A percentile compares a stretch with the other conserved stretches of the same genome.
These are phyloP conservation scores for Oreocharis arfaki DNA, from an alignment of 2,113 vertebrate genomes.

Conservation along the genomic window DNA sequence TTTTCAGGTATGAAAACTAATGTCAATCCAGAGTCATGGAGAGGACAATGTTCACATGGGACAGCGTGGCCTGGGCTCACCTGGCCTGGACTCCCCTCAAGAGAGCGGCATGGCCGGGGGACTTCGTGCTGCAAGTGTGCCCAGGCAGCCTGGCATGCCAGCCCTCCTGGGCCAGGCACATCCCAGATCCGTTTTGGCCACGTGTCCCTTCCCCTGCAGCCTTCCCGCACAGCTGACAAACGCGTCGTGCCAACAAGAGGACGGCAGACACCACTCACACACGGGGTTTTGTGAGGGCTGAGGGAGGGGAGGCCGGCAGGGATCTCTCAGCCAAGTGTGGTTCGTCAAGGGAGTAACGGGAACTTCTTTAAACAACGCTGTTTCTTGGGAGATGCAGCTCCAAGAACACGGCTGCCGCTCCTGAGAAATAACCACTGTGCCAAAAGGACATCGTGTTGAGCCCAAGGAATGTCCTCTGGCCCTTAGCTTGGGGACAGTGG, in stretches of 20 bases:
- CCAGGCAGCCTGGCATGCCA: not conserved
- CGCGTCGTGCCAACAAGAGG: not conserved
- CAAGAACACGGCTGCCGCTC: slow-evolving; percentile 15
- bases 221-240: slow-evolving; percentile 57
- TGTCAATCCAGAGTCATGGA: not conserved
- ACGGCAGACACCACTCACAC: not conserved
- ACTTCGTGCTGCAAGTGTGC: not conserved
- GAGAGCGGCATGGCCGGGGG: not conserved
- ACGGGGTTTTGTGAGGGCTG: slow-evolving; percentile 10
- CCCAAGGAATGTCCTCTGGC: not conserved
- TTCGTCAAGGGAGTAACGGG: not conserved
- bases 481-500: not conserved
- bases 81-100: rapidly evolving
- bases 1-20: not conserved
- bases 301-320: slow-evolving; percentile 4
- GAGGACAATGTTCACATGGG: not conserved
- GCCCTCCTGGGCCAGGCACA: not conserved
- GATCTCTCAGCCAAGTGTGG: slow-evolving; percentile 46
- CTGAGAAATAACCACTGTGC: not conserved
- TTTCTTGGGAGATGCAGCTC: slow-evolving; percentile 24
- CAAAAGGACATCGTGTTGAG: not conserved
- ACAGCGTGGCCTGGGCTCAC: not conserved
- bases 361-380: slow-evolving; percentile 30
- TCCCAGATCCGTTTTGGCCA: not conserved
- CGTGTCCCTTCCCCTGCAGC: not conserved